phyloP scores from a whole-genome alignment of 2,113 vertebrate species.

The Corythornis cristatus region DNA sequence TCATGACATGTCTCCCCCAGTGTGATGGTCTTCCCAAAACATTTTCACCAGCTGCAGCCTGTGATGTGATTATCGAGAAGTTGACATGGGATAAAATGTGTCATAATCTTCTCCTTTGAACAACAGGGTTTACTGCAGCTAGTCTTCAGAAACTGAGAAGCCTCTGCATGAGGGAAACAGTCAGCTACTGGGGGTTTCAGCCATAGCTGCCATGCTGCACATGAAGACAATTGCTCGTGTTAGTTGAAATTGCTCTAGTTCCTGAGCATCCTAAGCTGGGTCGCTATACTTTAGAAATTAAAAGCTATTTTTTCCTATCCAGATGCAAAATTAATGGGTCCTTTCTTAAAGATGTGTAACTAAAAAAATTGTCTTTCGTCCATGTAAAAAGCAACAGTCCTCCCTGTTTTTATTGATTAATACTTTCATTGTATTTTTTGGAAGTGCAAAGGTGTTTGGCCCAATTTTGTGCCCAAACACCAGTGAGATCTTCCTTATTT shows the following conservation, averaged over 20 bases:
- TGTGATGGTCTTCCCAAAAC: not conserved
- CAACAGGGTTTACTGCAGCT: not conserved
- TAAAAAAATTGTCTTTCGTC: not conserved
- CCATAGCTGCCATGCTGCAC: not conserved
- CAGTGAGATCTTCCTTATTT: not conserved
- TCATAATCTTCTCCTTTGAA: not conserved
- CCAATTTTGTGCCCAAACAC: not conserved
- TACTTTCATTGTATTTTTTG: not conserved
- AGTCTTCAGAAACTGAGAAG: not conserved
- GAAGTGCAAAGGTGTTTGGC: not conserved
- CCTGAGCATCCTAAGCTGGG: not conserved
- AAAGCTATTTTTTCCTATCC: not conserved
- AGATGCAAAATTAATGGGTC: not conserved
- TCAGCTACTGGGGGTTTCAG: not conserved
- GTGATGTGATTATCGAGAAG: not conserved
- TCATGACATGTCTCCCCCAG: not conserved
- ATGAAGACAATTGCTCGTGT: not conserved
- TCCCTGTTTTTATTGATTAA: not conserved
- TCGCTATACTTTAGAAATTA: not conserved
- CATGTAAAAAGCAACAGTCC: not conserved
- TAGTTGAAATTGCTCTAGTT: not conserved
- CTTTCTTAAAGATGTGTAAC: not conserved
- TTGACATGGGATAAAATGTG: not conserved
- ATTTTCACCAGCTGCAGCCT: not conserved
- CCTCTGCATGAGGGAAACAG: not conserved